A percentile compares a stretch with the other conserved stretches of the same genome.
These are phyloP conservation scores for Ernsta delagoae DNA, from an alignment of 2,888 invertebrate species.

Conservation along the genomic window DNA sequence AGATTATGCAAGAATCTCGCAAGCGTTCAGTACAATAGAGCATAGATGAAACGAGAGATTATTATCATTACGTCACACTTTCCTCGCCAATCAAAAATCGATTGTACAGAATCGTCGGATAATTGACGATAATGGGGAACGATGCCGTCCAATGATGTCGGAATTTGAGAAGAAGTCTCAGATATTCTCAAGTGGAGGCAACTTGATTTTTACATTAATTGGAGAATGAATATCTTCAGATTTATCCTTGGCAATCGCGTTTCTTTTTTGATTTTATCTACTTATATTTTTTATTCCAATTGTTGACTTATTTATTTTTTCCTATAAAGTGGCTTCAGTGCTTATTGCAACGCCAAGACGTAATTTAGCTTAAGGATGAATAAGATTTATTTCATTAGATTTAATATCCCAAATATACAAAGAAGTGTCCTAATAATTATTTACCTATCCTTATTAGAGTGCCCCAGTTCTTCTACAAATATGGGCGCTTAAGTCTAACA, in stretches of 20 bases:
- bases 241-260: background rate
- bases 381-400: too few relatives aligned
- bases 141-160: background rate
- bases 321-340: too few relatives aligned
- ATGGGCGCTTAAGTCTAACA: too few relatives aligned
- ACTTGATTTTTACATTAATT: conserved; percentile 23
- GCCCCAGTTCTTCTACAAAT: too few relatives aligned
- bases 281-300: background rate
- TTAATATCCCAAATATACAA: too few relatives aligned
- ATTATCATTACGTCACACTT: conserved; percentile 4
- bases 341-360: too few relatives aligned
- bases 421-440: too few relatives aligned
- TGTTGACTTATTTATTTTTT: background rate
- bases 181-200: conserved; percentile 12
- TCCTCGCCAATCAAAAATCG: conserved; percentile 14
- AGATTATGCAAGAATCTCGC: background rate
- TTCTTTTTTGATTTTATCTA: background rate
- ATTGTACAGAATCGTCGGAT: conserved; percentile 11
- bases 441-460: too few relatives aligned
- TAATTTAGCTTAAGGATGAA: too few relatives aligned
- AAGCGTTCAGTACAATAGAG: background rate
- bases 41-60: background rate
- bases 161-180: conserved; percentile 12
- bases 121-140: conserved; percentile 26
- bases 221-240: conserved; percentile 1